phyloP scores from a whole-genome alignment of 2,113 vertebrate genomes.

The Eretmodus cyanostictus region DNA sequence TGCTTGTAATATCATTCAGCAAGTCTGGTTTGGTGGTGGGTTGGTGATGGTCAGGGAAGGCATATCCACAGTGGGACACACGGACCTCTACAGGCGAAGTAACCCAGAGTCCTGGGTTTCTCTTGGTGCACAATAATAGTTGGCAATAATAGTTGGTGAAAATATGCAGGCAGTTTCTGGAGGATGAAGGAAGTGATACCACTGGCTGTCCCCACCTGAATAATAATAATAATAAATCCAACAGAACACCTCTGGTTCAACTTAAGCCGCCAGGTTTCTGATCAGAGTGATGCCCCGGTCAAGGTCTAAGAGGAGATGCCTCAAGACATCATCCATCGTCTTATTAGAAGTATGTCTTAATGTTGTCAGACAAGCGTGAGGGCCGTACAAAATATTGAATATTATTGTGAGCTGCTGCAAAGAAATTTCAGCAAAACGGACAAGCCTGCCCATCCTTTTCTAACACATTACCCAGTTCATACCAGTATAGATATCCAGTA shows the following conservation, averaged over 20 bases:
- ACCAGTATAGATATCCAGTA: background rate
- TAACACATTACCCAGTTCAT: background rate
- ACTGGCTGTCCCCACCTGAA: background rate
- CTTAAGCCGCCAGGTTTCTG: background rate
- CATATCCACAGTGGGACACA: background rate
- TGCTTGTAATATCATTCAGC: background rate
- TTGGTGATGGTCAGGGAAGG: background rate
- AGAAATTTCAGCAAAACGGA: background rate
- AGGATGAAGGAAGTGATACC: background rate
- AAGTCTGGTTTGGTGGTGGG: background rate
- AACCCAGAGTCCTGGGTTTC: background rate
- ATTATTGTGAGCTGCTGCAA: background rate
- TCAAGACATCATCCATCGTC: background rate
- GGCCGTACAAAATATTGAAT: background rate
- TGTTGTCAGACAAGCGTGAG: rapidly evolving
- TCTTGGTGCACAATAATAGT: background rate
- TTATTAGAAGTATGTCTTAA: background rate
- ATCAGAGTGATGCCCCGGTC: background rate
- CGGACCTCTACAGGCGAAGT: background rate
- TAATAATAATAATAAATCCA: background rate
- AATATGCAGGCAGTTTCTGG: background rate
- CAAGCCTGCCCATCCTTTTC: background rate
- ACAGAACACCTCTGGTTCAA: background rate
- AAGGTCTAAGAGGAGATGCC: background rate
- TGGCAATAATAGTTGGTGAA: background rate